These are phyloP conservation scores for Helarctos malayanus DNA, from an alignment of 2,797 vertebrate genomes.

Conservation along the genomic window DNA sequence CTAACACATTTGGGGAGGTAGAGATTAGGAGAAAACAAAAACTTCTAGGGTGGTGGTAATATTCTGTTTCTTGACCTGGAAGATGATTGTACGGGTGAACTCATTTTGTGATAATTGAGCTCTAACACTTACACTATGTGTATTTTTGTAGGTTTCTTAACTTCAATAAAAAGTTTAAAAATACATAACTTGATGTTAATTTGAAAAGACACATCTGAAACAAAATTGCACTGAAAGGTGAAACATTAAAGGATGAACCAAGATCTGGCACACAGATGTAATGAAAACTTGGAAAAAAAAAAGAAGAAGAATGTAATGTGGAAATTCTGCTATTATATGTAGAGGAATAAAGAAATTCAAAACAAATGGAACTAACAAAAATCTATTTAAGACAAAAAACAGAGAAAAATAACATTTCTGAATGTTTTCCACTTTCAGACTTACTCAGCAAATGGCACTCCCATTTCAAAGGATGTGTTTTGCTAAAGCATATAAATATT, in stretches of 20 bases:
- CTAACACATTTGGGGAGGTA: background rate
- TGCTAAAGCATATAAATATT: background rate
- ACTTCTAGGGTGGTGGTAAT: background rate
- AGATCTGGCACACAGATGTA: conserved; percentile 73
- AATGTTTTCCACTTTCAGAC: conserved; percentile 31
- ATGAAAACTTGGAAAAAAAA: background rate
- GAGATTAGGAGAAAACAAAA: background rate
- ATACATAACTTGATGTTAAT: conserved; percentile 55
- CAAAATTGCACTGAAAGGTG: conserved; percentile 64
- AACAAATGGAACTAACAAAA: conserved; percentile 48
- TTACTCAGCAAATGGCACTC: conserved; percentile 23
- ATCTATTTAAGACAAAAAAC: background rate
- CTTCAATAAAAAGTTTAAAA: conserved; percentile 62
- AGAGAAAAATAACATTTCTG: conserved; percentile 40
- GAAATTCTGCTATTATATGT: conserved; percentile 42
- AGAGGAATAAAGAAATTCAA: conserved; percentile 62
- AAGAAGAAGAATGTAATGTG: background rate
- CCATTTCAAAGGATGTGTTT: conserved; percentile 8
- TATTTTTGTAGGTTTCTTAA: conserved; percentile 48
- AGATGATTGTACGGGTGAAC: background rate
- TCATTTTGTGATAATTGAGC: conserved; percentile 56
- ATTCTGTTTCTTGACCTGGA: background rate
- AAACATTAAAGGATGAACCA: conserved; percentile 69
- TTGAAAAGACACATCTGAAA: conserved; percentile 72
- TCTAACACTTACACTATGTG: conserved; percentile 26